These are phyloP conservation scores for Acanthurus lineatus DNA, from an alignment of 2,797 vertebrate species.

Conservation along the genomic window DNA sequence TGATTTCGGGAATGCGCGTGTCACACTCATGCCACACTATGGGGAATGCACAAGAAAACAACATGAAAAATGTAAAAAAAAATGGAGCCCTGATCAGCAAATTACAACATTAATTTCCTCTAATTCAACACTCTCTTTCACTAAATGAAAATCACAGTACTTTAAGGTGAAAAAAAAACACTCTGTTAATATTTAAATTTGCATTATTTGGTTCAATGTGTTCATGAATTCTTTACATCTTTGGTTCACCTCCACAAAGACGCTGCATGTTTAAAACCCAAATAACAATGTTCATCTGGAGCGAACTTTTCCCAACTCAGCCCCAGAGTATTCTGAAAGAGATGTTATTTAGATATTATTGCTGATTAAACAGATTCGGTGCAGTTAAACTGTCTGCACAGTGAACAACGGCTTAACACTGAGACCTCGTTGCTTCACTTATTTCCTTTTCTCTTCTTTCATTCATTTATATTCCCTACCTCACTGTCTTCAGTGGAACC, in stretches of 20 bases:
- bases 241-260: not conserved
- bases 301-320: slow-evolving; percentile 15
- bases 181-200: not conserved
- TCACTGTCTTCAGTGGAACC: slow-evolving; percentile 64
- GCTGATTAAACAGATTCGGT: slow-evolving; percentile 29
- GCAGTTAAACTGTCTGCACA: slow-evolving; percentile 11
- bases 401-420: slow-evolving; percentile 52
- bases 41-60: slow-evolving; percentile 38
- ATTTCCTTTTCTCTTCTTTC: slow-evolving; percentile 72
- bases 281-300: not conserved
- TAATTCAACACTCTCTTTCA: not conserved
- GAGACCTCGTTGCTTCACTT: slow-evolving; percentile 73
- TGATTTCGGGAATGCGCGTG: slow-evolving; percentile 74
- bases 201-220: not conserved
- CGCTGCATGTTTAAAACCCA: not conserved
- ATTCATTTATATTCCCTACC: slow-evolving; percentile 67
- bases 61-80: not conserved
- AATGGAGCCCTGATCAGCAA: slow-evolving; percentile 27
- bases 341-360: slow-evolving; percentile 9
- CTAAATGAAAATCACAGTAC: not conserved
- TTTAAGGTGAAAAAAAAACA: not conserved
- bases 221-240: not conserved
- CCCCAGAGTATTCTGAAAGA: not conserved
- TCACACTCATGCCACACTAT: slow-evolving; percentile 63
- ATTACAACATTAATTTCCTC: slow-evolving; percentile 24